Percentiles rank a stretch among this genome's conserved stretches.
Evolutionary conservation across 2,888 invertebrate genomes (phyloP).

Genomic region (Caenorhabditis drosophilae): DNA sequence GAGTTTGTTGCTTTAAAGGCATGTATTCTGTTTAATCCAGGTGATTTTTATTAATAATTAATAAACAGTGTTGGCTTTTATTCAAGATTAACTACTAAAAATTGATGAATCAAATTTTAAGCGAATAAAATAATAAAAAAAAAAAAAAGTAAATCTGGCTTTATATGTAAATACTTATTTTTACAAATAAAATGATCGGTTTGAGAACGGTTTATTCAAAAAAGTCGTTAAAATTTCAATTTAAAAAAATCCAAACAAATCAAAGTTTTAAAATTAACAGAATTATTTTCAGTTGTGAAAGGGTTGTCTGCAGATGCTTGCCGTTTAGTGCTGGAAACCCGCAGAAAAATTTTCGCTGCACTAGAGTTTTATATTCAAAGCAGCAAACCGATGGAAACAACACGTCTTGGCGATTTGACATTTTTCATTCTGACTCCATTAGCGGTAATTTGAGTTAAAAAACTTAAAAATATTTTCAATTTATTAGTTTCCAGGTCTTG

Average conservation of each 20-base stretch:
- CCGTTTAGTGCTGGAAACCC: slow-evolving; percentile 82
- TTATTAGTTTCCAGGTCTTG: slow-evolving; percentile 47
- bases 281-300: slow-evolving; percentile 78
- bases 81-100: too few species aligned
- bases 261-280: too few species aligned
- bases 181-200: too few species aligned
- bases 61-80: background rate
- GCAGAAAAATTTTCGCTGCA: slow-evolving; percentile 92
- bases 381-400: slow-evolving; percentile 87
- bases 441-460: slow-evolving; percentile 43
- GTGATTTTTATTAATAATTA: slow-evolving; percentile 72
- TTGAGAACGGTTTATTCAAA: slow-evolving; percentile 4
- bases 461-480: background rate
- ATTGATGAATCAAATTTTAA: too few species aligned
- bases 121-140: too few species aligned
- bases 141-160: too few species aligned
- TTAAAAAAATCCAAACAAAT: too few species aligned
- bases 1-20: slow-evolving; percentile 98
- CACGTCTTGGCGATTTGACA: slow-evolving; percentile 87
- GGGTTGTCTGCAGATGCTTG: slow-evolving; percentile 79
- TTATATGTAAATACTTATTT: too few species aligned
- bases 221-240: background rate
- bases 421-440: slow-evolving; percentile 66
- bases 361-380: slow-evolving; percentile 91
- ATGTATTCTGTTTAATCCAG: slow-evolving; percentile 97